A percentile compares a stretch with the other conserved stretches of the same genome.
These are phyloP conservation scores for Synergus laeviventris DNA, from an alignment of 2,888 invertebrate genomes.

Conservation along the genomic window DNA sequence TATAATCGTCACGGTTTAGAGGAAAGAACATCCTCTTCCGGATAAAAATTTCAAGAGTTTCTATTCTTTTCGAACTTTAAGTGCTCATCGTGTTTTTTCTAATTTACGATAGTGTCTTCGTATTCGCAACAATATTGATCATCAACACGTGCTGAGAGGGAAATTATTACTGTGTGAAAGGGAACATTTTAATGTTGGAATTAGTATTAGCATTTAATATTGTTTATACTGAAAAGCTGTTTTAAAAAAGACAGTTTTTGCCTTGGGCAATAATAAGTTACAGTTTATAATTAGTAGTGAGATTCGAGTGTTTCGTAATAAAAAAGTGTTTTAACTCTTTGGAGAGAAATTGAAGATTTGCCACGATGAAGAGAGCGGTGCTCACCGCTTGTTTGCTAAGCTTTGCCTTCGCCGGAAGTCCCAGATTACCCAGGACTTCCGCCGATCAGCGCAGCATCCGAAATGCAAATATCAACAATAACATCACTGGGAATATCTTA, in stretches of 20 bases:
- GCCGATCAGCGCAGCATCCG: conserved; percentile 71
- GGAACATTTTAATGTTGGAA: neutral
- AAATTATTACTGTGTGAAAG: conserved; percentile 22
- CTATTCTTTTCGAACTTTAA: neutral
- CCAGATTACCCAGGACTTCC: conserved; percentile 71
- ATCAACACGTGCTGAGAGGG: conserved; percentile 15
- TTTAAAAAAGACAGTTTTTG: neutral
- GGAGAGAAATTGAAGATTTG: conserved; percentile 46
- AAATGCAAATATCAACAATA: conserved; percentile 63
- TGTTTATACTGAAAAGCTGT: neutral
- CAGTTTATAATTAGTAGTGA: conserved; percentile 43
- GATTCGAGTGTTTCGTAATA: conserved; percentile 47
- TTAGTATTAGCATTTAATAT: neutral
- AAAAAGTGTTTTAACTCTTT: conserved; percentile 42
- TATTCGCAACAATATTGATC: neutral
- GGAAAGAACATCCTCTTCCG: neutral
- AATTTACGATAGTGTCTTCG: neutral
- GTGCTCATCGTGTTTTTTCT: neutral
- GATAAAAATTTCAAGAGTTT: neutral
- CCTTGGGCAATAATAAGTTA: neutral
- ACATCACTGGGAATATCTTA: conserved; percentile 63
- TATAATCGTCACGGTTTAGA: neutral
- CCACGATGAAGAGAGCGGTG: conserved; percentile 68
- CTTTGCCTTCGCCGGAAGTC: conserved; percentile 69
- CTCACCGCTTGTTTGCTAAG: conserved; percentile 69